Percentiles rank a stretch among this genome's conserved stretches.
Conservation (phyloP, 2,797 vertebrate species). For the Petrocephalus sullivani region DNA sequence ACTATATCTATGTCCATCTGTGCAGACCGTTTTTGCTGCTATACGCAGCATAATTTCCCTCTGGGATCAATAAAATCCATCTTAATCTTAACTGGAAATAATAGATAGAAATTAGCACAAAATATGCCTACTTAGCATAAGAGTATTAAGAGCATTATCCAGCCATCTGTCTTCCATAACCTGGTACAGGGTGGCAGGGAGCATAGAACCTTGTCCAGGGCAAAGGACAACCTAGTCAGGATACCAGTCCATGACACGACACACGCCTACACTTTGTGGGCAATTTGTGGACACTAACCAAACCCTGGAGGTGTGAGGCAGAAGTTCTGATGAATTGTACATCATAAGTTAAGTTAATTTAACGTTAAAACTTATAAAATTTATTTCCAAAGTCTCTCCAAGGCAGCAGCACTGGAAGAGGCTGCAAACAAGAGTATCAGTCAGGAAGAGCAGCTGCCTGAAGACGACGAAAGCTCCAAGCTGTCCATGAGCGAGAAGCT, state of each 20-base stretch:
- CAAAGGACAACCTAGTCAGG: not conserved
- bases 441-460: not conserved
- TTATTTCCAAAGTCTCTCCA: constrained; percentile 37
- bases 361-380: not conserved
- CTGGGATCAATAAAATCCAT: not conserved
- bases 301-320: not conserved
- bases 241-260: not conserved
- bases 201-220: not conserved
- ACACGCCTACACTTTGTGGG: not conserved
- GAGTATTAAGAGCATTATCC: not conserved
- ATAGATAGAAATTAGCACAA: not conserved
- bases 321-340: not conserved
- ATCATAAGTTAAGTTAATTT: not conserved
- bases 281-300: not conserved
- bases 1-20: not conserved
- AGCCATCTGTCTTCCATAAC: not conserved
- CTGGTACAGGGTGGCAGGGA: not conserved
- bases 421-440: constrained; percentile 22
- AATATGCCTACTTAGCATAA: constrained; percentile 11
- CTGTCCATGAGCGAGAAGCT: constrained; percentile 71
- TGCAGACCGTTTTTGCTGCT: not conserved
- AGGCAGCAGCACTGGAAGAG: constrained; percentile 28
- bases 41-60: not conserved
- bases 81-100: not conserved
- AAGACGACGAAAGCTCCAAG: constrained; percentile 60